A percentile compares a stretch with the other conserved stretches of the same genome.
phyloP scores from a whole-genome alignment of 2,113 vertebrate genomes.

The Hyla sarda region DNA sequence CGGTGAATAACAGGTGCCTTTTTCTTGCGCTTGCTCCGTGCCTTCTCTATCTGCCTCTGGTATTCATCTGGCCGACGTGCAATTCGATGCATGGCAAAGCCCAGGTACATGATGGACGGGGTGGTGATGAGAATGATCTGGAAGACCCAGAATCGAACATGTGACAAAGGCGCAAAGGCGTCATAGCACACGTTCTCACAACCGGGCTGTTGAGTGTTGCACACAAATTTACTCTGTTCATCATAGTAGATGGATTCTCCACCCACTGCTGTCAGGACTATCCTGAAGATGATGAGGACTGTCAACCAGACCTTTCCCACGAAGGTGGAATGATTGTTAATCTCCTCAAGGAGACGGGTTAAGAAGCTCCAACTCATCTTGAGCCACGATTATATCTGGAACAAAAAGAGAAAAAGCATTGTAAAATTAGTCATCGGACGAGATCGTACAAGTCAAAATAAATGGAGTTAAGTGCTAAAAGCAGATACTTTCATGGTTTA shows the following conservation, averaged over 20 bases:
- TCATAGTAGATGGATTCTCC: constrained; percentile 91
- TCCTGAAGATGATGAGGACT: constrained; percentile 86
- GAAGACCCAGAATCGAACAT: constrained; percentile 89
- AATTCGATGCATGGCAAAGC: constrained; percentile 87
- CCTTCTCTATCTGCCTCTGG: neutral
- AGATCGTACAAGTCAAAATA: neutral
- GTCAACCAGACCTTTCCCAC: constrained; percentile 92
- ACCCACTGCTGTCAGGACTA: constrained; percentile 85
- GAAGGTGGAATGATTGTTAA: constrained; percentile 90
- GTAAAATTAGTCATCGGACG: constrained; percentile 22
- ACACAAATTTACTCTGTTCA: constrained; percentile 88
- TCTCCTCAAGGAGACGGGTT: constrained; percentile 87
- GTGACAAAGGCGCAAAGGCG: constrained; percentile 83
- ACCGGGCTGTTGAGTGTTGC: constrained; percentile 87
- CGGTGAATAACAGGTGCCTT: constrained; percentile 73
- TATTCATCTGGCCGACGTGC: constrained; percentile 73
- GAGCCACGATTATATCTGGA: constrained; percentile 60
- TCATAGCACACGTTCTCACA: constrained; percentile 92
- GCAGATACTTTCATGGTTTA: neutral
- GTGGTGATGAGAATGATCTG: constrained; percentile 87
- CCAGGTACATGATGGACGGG: constrained; percentile 86
- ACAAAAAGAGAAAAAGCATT: constrained; percentile 1
- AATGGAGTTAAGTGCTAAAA: neutral
- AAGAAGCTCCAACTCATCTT: constrained; percentile 93
- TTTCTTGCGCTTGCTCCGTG: neutral